These are phyloP conservation scores for Linhomoeus sp. DNA, from an alignment of 2,888 invertebrate genomes.

Conservation along the genomic window DNA sequence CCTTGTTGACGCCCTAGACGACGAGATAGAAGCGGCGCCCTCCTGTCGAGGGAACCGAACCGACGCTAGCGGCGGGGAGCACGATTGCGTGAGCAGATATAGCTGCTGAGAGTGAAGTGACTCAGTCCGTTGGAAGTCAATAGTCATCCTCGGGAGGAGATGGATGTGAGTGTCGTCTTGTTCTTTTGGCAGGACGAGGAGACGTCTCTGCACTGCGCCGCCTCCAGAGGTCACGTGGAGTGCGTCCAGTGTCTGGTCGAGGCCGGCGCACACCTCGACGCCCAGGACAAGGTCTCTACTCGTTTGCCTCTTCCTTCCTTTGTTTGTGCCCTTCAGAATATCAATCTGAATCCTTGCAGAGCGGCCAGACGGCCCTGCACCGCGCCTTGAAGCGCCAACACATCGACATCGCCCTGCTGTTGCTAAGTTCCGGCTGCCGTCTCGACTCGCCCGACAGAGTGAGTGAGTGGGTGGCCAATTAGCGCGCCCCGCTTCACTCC, in stretches of 20 bases:
- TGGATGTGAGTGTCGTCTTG: too few relatives aligned
- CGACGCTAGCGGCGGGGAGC: too few relatives aligned
- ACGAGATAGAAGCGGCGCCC: too few relatives aligned
- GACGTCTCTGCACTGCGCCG: constrained; percentile 37
- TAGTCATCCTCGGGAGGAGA: too few relatives aligned
- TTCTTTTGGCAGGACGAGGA: constrained; percentile 34
- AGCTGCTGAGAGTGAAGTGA: too few relatives aligned
- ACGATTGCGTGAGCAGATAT: too few relatives aligned
- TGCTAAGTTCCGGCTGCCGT: constrained; percentile 43
- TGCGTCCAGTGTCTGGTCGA: constrained; percentile 36
- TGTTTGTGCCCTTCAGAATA: neutral
- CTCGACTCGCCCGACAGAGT: constrained; percentile 31
- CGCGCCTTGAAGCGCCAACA: constrained; percentile 40
- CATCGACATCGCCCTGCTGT: constrained; percentile 38
- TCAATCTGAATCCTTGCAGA: constrained; percentile 17
- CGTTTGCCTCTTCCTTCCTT: neutral
- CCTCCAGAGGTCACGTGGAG: constrained; percentile 36
- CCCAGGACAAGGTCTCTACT: constrained; percentile 32
- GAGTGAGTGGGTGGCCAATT: too few relatives aligned
- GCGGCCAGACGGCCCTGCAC: constrained; percentile 41
- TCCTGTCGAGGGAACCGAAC: too few relatives aligned
- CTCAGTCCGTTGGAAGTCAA: too few relatives aligned
- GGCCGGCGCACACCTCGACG: constrained; percentile 34
- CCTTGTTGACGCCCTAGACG: too few relatives aligned
- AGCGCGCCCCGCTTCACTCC: too few relatives aligned